Percentiles rank a stretch among this genome's conserved stretches.
phyloP scores from a whole-genome alignment of 1,140 invertebrate species.

The Tetranychus urticae region DNA sequence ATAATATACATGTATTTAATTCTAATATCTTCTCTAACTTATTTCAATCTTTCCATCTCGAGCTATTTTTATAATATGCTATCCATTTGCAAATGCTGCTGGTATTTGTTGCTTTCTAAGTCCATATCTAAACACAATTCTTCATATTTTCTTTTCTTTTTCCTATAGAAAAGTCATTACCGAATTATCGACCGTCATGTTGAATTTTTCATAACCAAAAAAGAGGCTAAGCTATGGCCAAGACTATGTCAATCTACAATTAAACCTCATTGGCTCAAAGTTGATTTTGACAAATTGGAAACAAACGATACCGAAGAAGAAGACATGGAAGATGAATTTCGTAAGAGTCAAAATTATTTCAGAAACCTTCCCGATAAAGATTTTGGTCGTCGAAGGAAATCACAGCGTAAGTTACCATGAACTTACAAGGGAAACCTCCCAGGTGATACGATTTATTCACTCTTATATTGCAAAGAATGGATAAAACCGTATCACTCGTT shows the following conservation, averaged over 20 bases:
- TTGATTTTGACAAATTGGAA: slow-evolving; percentile 62
- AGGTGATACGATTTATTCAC: no score
- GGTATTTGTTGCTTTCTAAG: no score
- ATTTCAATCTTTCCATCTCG: no score
- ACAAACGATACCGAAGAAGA: no score
- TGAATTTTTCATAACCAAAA: slow-evolving; percentile 46
- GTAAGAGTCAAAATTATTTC: slow-evolving; percentile 12
- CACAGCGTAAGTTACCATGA: background rate
- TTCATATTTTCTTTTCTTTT: background rate
- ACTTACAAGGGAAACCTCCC: no score
- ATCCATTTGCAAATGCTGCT: no score
- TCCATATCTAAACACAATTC: background rate
- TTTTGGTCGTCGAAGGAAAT: slow-evolving; percentile 48
- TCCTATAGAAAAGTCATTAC: slow-evolving; percentile 22
- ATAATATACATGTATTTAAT: no score
- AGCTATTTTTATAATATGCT: no score
- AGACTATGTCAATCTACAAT: slow-evolving; percentile 43
- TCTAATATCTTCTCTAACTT: no score
- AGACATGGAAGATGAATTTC: slow-evolving; percentile 28
- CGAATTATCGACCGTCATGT: slow-evolving; percentile 47
- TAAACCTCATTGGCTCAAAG: slow-evolving; percentile 70
- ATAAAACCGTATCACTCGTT: no score
- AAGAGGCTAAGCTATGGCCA: slow-evolving; percentile 47
- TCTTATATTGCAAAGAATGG: no score
- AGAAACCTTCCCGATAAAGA: slow-evolving; percentile 44